Base-by-base conservation (phyloP, 2,888 invertebrate species). In the Aporophyla lueneburgensis region DNA sequence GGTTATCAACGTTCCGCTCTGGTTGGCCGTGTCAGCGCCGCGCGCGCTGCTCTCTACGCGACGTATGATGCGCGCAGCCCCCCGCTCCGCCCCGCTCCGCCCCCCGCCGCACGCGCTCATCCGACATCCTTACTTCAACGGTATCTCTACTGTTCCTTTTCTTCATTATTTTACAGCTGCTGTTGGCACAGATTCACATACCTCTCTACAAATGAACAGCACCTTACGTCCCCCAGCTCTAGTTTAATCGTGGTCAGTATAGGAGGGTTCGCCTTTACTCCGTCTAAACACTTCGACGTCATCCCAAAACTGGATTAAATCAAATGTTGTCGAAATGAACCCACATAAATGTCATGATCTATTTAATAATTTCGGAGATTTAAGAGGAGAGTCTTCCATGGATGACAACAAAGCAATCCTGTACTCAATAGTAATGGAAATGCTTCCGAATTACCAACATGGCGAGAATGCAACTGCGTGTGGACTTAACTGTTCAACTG, bases 1-100 rank as follows among this genome's bases (percentile, higher is more conserved):
- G 88, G 91, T 88, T 89, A 91, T 89, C 89, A 89, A 89, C 91
- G 93, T 93, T 91, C 90, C 92, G 92, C 89, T 92, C 93, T 92
- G 92, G 77, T 92, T 92, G 89, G 80, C 86, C 87, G 89, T 88
- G 92, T 91, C 92, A 91, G 91, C 88, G 79, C 83, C 78, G 78
- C 83, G 84, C 80, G 78, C 78, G 83, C 84, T 84, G 85, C 88
- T 88, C 88, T 88, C 88, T 88, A 78, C 74, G 82, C 78, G 88
- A 76, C 84, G 86, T 77, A 72, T 74, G 86, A 65, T 77, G 78
- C 65, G 68, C 54, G 21, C 43, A 46, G 14, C 65, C 14, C 65
- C 12, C 49, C 56, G 24, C 53, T 3, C 65, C n/a, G 16, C 65
- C 4, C n/a, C n/a, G n/a, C n/a, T n/a, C n/a, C n/a, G n/a, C n/a